Percentiles rank a stretch among this genome's conserved stretches.
These are phyloP conservation scores for Diaprepes abbreviatus DNA, from an alignment of 2,888 invertebrate species.

Conservation along the genomic window DNA sequence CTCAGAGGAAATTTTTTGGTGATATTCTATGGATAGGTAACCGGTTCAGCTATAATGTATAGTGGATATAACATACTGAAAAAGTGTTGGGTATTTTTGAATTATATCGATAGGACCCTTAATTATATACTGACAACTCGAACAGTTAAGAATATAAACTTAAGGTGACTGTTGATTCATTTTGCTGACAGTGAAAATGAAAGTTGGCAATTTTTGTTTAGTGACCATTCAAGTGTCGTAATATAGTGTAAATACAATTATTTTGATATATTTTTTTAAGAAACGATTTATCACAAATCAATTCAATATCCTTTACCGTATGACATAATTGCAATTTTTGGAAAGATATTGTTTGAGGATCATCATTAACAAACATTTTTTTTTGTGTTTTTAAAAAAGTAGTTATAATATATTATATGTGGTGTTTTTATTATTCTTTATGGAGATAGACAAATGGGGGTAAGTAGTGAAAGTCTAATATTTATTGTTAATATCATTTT, in stretches of 20 bases:
- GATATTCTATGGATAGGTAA: too few species aligned
- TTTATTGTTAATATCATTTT: too few species aligned
- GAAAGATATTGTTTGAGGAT: not conserved
- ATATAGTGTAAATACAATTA: slow-evolving; percentile 4
- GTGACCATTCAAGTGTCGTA: slow-evolving; percentile 24
- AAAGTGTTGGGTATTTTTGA: too few species aligned
- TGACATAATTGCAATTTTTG: not conserved
- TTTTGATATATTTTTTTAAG: not conserved
- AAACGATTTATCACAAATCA: not conserved
- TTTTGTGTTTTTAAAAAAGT: not conserved
- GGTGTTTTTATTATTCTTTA: not conserved
- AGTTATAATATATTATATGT: not conserved
- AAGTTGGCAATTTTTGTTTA: slow-evolving; percentile 41
- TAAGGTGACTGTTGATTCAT: slow-evolving; percentile 47
- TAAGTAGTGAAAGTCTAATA: slow-evolving; percentile 17
- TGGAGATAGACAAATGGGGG: slow-evolving; percentile 38
- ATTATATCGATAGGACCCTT: slow-evolving; percentile 19
- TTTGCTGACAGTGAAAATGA: slow-evolving; percentile 40
- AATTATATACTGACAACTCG: slow-evolving; percentile 27
- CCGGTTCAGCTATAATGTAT: too few species aligned
- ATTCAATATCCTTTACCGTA: not conserved
- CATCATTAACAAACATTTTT: not conserved
- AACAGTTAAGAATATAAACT: slow-evolving; percentile 37
- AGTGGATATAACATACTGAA: too few species aligned
- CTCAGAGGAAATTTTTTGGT: too few species aligned